Evolutionary conservation across 1,140 invertebrate genomes (phyloP).

Genomic region (Temnothorax longispinosus): DNA sequence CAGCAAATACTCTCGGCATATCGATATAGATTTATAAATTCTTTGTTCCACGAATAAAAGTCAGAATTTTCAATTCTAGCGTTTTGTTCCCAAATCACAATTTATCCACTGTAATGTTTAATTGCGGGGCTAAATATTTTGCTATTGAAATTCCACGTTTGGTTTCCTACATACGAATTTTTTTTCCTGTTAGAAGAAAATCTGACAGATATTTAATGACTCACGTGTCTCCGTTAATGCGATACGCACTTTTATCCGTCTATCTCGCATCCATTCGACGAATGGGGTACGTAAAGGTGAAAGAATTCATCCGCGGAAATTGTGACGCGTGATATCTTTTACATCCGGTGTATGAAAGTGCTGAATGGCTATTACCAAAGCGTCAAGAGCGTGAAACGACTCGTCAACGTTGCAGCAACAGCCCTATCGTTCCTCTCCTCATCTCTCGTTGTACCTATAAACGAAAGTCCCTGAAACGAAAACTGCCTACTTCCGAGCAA

Average conservation of each 20-base stretch:
- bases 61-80: not conserved
- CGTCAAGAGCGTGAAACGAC: constrained; percentile 43
- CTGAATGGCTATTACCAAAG: constrained; percentile 52
- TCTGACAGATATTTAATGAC: not conserved
- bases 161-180: not conserved
- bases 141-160: not conserved
- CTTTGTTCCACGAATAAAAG: not conserved
- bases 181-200: not conserved
- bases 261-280: not conserved
- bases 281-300: not conserved
- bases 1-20: not conserved
- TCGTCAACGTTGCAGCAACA: constrained; percentile 18
- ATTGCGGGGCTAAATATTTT: not conserved
- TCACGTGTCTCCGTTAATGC: not conserved
- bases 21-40: not conserved
- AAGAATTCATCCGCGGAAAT: not conserved
- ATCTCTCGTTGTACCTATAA: constrained; percentile 64
- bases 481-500: constrained; percentile 77
- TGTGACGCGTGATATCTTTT: not conserved
- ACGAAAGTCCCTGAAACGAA: constrained; percentile 76
- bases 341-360: constrained; percentile 23
- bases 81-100: not conserved
- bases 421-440: constrained; percentile 48
- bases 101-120: no score
- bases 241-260: not conserved